These are phyloP conservation scores for Drosophila cognata DNA, from an alignment of 2,888 invertebrate species.

Conservation along the genomic window DNA sequence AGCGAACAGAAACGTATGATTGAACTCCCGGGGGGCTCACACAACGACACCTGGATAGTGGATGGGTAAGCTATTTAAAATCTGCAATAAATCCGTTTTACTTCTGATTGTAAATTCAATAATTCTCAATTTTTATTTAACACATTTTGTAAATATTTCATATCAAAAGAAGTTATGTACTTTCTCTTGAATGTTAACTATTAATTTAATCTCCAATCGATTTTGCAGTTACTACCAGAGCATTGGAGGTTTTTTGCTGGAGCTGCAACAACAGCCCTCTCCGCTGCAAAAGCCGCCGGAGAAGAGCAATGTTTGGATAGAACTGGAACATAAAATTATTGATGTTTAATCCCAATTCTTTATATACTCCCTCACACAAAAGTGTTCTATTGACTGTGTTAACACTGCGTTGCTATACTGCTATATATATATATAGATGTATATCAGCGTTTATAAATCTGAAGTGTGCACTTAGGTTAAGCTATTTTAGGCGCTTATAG, in stretches of 20 bases:
- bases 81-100: background rate
- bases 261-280: slow-evolving; percentile 81
- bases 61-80: slow-evolving; percentile 88
- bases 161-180: background rate
- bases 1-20: slow-evolving; percentile 91
- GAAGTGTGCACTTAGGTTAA: slow-evolving; percentile 47
- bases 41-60: slow-evolving; percentile 97
- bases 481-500: slow-evolving; percentile 45
- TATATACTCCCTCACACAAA: slow-evolving; percentile 30
- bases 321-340: slow-evolving; percentile 78
- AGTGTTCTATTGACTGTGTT: slow-evolving; percentile 79
- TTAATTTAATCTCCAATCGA: background rate
- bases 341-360: slow-evolving; percentile 56
- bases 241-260: slow-evolving; percentile 81
- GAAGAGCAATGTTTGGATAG: slow-evolving; percentile 84
- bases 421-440: slow-evolving; percentile 32
- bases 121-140: background rate
- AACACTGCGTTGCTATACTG: slow-evolving; percentile 63
- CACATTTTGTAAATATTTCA: background rate
- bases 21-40: slow-evolving; percentile 93
- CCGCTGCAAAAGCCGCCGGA: slow-evolving; percentile 84
- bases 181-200: background rate
- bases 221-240: slow-evolving; percentile 83
- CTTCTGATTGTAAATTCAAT: background rate
- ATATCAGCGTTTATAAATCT: slow-evolving; percentile 35